Evolutionary conservation across 1,140 invertebrate genomes (phyloP), one percentile per base, ranked within the genome.

Genomic region (Megathymus violae): DNA sequence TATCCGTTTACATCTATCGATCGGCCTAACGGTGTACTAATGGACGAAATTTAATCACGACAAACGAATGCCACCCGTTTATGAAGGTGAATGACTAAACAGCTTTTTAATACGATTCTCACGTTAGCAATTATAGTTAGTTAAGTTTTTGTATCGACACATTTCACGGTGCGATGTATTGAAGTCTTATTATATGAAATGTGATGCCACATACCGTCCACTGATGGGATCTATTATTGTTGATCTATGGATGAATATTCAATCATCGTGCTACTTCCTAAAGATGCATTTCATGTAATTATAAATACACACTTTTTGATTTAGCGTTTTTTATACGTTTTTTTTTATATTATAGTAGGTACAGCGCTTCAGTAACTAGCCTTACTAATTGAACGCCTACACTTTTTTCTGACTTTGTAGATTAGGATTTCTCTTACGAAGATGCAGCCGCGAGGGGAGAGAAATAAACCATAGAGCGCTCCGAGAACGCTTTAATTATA

Each of bases 101-200:
- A 89, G 56, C 78, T 91, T 91, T 91, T 89, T 91, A 91, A 91
- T 89, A 91, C 88, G 85, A 89, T 89, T 91, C 88, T 89, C 88
- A 91, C 86, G 88, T 91, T 85, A 80, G 80, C 80, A 71, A 76
- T 85, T 89, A 91, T 89, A 89, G 84, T 88, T 87, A 88, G 85
- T 89, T 88, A 87, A 91, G 84, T 91, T 89, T 89, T 91, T 91
- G 74, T 88, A 85, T 83, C 85, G 79, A 79, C 73, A 89, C 86
- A 88, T 91, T 91, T 91, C 87, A 91, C 88, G 88, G 88, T 88
- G 75, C 79, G 84, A 88, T 81, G 84, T 89, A 89, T 91, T 88
- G 76, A 85, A 84, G 65, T 89, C 85, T 88, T 89, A 89, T 91
- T 89, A 89, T 89, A 89, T 91, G 85, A 91, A 91, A 88, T 89